Base-by-base conservation (phyloP, 2,797 vertebrate genomes). In the Cetoscarus ocellatus region DNA sequence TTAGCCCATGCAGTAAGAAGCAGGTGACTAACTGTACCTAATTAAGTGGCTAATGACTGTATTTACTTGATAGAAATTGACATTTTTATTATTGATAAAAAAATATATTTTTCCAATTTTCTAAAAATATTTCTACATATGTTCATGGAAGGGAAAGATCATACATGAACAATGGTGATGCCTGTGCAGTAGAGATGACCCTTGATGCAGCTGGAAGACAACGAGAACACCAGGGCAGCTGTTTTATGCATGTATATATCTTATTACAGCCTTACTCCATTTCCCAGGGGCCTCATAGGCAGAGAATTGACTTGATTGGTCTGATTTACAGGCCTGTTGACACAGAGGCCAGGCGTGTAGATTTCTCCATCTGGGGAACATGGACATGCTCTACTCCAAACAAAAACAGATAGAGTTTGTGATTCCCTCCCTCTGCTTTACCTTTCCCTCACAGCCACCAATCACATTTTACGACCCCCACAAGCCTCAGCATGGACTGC, bases 281-380 rank as follows among this genome's bases (percentile, higher is more conserved):
- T 77, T 77, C 87, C 75, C 83, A 70, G 50, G 78, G 55, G 75
- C 15, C 73, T 64, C 47, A 57, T 82, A 55, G 64, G 48, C 60
- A 18, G 40, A 8, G 51, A 71, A 86, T 61, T 71, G 83, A 40
- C 55, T 35, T 67, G 75, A 85, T 79, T 86, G 74, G 70, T 70
- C 40, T 56, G 11, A 56, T 85, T 90, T 82, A 81, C 70, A 57
- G 61, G 79, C 58, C 71, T 43, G 59, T 53, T 51, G 61, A 84
- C 75, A 52, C 4, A 1, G 49, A 78, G 73, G 77, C 80, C 61
- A 70, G 73, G 40, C 35, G 15, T 15, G 38, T 10, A 36, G 61
- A 45, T 50, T 60, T 43, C 48, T 70, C 64, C 50, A 49, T 38
- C 38, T 14, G 44, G 54, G 47, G 18, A 59, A 38, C 14, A 70